Base-by-base conservation (phyloP, 1,140 invertebrate species). In the Hylyphantes graminicola region DNA sequence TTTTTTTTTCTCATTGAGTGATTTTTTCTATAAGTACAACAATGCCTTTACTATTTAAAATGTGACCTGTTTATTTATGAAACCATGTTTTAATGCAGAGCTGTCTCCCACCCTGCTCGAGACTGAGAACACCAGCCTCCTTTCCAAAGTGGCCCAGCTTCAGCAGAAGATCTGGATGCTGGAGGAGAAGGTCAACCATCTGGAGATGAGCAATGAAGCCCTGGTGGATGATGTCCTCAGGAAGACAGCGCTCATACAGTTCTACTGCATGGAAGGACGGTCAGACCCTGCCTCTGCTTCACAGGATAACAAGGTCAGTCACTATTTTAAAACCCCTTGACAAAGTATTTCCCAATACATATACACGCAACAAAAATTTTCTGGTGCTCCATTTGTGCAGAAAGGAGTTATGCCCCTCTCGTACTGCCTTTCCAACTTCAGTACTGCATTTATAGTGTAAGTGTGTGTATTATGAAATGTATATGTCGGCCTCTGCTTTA, bases 151-250 rank as follows among this genome's bases (percentile, higher is more conserved):
- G 7, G 88, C 89, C 19, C 84, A 86, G 12, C 81, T 92, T 9
- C 91, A 92, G 86, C 89, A 92, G 86, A 89, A 92, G 67, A 92
- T 91, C 57, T 91, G 91, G 90, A 87, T 87, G 55, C 84, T 92
- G 21, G 91, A 92, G 78, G 92, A 92, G 86, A 91, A 90, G 87
- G 90, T 90, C 4, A 88, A 89, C 57, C 91, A 92, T 86, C 86
- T 92, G 61, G 92, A 92, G 87, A 88, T 89, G 55, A 91, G 90
- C 77, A 91, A 89, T 85, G 89, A 90, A 74, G 90, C 91, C 7
- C 91, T 92, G 90, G 90, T 90, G n/a, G 90, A 92, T 61, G 92
- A 92, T 86, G 85, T 92, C 7, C 81, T 91, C 15, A 88, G 89
- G 64, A 92, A 92, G 86, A 89, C 90, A 15, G 89, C 90, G 54